Conservation (phyloP, 2,888 invertebrate genomes). For the Noctua comes region DNA sequence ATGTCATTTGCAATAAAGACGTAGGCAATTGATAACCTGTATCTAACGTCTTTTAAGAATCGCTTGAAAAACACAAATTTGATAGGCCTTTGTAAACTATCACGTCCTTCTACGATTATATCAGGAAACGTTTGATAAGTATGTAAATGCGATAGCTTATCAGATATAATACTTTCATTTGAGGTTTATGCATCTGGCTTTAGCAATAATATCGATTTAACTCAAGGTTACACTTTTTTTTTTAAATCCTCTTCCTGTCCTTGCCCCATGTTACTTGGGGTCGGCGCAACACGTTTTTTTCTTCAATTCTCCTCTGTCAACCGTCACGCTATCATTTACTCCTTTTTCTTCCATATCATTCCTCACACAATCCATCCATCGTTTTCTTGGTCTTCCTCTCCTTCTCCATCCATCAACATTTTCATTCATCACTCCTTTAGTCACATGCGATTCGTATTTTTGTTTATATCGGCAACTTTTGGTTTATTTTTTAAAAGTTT, state of each 20-base stretch:
- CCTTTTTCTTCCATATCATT: too few relatives aligned
- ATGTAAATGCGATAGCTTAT: constrained; percentile 39
- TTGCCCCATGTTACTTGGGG: too few relatives aligned
- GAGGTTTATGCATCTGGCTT: background rate
- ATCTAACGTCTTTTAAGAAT: background rate
- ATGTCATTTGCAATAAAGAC: background rate
- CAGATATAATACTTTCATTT: constrained; percentile 20
- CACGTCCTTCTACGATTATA: constrained; percentile 2
- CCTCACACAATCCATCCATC: too few relatives aligned
- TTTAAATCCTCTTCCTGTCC: too few relatives aligned
- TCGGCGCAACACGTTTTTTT: too few relatives aligned
- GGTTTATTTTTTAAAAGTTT: background rate
- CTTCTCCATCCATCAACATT: too few relatives aligned
- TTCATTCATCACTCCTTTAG: too few relatives aligned
- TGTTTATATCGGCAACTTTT: background rate
- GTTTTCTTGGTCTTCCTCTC: too few relatives aligned
- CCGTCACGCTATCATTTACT: too few relatives aligned
- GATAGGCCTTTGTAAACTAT: constrained; percentile 11
- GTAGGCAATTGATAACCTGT: background rate
- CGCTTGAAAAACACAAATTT: background rate
- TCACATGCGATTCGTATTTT: too few relatives aligned
- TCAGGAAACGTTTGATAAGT: constrained; percentile 38
- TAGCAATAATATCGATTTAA: background rate
- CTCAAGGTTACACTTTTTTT: constrained; percentile 1
- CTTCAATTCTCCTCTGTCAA: too few relatives aligned